These are phyloP conservation scores for Archilochus colubris DNA, from an alignment of 2,113 vertebrate species.

Conservation along the genomic window DNA sequence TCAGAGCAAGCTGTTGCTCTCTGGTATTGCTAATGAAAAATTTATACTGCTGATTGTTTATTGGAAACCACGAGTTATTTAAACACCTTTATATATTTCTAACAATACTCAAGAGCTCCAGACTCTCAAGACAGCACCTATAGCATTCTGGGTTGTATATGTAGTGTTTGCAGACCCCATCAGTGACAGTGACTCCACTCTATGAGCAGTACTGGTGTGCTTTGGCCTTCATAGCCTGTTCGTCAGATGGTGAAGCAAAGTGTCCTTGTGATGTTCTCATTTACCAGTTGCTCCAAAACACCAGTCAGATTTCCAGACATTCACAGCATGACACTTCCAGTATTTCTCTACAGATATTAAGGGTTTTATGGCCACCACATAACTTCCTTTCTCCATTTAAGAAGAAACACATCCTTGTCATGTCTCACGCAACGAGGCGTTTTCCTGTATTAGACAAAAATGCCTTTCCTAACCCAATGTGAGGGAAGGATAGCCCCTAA, in stretches of 20 bases:
- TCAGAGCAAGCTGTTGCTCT: background rate
- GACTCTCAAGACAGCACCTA: background rate
- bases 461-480: rapidly evolving
- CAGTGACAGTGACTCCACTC: background rate
- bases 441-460: background rate
- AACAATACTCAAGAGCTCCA: background rate
- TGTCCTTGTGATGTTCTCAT: background rate
- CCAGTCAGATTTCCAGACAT: background rate
- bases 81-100: background rate
- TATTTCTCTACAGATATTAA: background rate
- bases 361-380: background rate
- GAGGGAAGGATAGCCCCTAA: background rate
- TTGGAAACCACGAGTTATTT: background rate
- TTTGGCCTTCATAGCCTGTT: background rate
- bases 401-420: background rate
- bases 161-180: background rate
- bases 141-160: background rate
- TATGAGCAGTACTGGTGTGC: background rate
- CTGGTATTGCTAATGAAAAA: background rate
- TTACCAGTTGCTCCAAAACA: background rate
- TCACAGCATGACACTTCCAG: background rate
- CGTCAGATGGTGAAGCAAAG: background rate
- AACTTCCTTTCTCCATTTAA: background rate
- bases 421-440: background rate
- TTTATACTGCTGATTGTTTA: background rate